Evolutionary conservation across 2,888 invertebrate genomes (phyloP).

Genomic region (Hydraecia micacea): DNA sequence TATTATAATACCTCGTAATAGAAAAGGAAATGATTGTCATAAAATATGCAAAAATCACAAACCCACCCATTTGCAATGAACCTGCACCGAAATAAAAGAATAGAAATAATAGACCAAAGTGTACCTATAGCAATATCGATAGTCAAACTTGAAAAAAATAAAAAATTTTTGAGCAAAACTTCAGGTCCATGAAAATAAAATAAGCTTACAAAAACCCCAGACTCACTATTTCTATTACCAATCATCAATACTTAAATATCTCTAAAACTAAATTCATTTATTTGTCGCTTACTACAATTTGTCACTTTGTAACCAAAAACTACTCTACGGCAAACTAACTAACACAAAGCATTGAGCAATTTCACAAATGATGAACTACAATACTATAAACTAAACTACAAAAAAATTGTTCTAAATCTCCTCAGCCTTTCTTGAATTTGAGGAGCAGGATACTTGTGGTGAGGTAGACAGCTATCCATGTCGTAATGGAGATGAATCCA

Average conservation of each 20-base stretch:
- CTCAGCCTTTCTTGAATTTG: constrained; percentile 95
- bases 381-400: no score
- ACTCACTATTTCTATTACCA: constrained; percentile 7
- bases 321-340: constrained; percentile 52
- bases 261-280: constrained; percentile 11
- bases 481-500: constrained; percentile 94
- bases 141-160: background rate
- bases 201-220: constrained; percentile 20
- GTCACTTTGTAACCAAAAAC: constrained; percentile 25
- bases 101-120: constrained; percentile 3
- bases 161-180: constrained; percentile 34
- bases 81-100: constrained; percentile 46
- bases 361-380: constrained; percentile 13
- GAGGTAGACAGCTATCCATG: constrained; percentile 95
- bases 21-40: constrained; percentile 56
- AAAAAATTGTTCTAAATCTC: no score
- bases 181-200: constrained; percentile 30
- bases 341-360: constrained; percentile 52
- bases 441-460: constrained; percentile 93
- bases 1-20: constrained; percentile 73
- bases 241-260: constrained; percentile 13
- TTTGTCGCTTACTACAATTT: constrained; percentile 2
- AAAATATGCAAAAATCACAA: constrained; percentile 27
- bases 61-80: constrained; percentile 35
- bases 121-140: background rate